Base-by-base conservation (phyloP, 2,888 invertebrate species). In the Pemphredon lugubris region DNA sequence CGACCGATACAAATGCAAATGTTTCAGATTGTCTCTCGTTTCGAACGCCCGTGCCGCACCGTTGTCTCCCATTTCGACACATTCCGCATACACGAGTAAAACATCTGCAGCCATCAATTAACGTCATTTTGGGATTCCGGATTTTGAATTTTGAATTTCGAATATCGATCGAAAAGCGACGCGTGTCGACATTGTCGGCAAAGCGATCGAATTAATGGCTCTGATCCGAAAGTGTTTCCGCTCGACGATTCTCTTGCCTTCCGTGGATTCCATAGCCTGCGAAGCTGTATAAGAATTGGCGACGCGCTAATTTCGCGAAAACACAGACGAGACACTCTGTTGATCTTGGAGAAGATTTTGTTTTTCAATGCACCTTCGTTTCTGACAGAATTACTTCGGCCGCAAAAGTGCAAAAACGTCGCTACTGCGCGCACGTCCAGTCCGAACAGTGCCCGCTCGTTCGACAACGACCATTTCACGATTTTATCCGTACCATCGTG, bases 1-100 rank as follows among this genome's bases (percentile, higher is more conserved):
- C 69, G 32, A 55, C 55, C 70, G 39, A 55, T 57, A 53, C 57
- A 42, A 71, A 71, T 53, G 70, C 57, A 57, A 69, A 71, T 71
- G 40, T 13, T 37, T 4, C 26, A 11, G 26, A 26, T 39, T 11
- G 37, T 26, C 4, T 26, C 7, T 26, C 26, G 26, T 26, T 26
- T 26, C 26, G 26, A 26, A 16, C 9, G 20, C 2, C 32, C 21
- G 47, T 26, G 44, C 21, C 57, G 13, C 23, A n/a, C n/a, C 39
- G 26, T 30, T 13, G 40, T 30, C 11, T 6, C 40, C 16, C 39
- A 44, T 45, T 20, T 23, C 50, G 54, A 60, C 48, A 68, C 68
- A 55, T 60, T 60, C 60, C 54, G 69, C 48, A 48, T n/a, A n/a
- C n/a, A n/a, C 26, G 26, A 7, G 26, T 57, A 70, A 68, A 70